Evolutionary conservation across 1,140 invertebrate genomes (phyloP), one percentile per base, ranked within the genome.

Genomic region (Carposina sasakii): DNA sequence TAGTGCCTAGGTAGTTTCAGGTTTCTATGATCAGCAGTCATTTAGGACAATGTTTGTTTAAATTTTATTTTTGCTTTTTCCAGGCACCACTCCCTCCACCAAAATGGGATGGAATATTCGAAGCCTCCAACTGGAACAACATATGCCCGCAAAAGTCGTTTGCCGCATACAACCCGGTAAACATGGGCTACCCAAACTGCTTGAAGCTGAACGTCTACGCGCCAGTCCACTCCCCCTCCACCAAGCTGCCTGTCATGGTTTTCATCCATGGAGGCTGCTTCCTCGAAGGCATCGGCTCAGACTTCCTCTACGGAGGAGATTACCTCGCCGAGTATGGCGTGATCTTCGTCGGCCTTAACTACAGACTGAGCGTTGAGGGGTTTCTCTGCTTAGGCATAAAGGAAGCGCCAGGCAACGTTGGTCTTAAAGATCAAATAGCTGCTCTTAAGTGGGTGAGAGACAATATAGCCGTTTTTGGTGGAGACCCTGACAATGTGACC

Each of bases 201-300:
- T 77, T 96, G 8, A 93, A 91, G 54, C 78, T 96, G 2, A 95
- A 96, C 69, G 86, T 96, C 8, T 95, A 94, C 67, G 89, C 91
- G 0, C 94, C 93, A 17, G 71, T 45, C 2, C 42, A 50, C 1
- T 13, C 28, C 12, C 33, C 40, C n/a, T 20, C 39, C 30, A 15
- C 52, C 10, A 48, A 68, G 22, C 58, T 81, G 2, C 84, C 90
- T 1, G 90, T 91, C 0, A 88, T 92, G 86, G 86, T 92, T 2
- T 91, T 84, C 66, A 86, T 92, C 13, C 90, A 92, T 52, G 88
- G 88, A 9, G 91, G 91, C 41, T 86, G 76, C 13, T 92, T 90
- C 70, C 85, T 86, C 6, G 50, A 67, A 21, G 90, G 89, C 17
- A 82, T 85, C 4, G 86, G 86, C 1, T 77, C 87, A 6, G 71